Percentiles rank a stretch among this genome's conserved stretches.
Conservation (phyloP, 2,113 vertebrate genomes). For the Lophochroa leadbeateri region DNA sequence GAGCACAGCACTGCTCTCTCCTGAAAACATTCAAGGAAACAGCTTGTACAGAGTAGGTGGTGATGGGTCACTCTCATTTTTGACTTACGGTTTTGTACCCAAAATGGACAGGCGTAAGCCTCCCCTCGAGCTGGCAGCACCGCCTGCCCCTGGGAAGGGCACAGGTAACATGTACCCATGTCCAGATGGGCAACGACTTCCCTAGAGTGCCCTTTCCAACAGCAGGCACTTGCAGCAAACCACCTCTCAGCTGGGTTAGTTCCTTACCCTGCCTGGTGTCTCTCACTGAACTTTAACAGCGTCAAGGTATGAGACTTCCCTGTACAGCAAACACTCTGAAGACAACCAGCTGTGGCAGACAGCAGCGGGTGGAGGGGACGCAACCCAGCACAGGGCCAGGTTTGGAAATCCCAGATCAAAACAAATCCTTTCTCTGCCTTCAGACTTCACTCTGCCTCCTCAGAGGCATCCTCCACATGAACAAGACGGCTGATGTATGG, state of each 20-base stretch:
- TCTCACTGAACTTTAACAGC: not conserved
- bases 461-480: not conserved
- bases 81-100: not conserved
- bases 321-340: not conserved
- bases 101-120: not conserved
- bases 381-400: not conserved
- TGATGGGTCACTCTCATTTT: not conserved
- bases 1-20: not conserved
- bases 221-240: not conserved
- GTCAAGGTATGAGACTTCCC: fast-evolving
- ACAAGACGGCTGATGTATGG: not conserved
- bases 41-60: not conserved
- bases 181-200: fast-evolving
- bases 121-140: fast-evolving
- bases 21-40: not conserved
- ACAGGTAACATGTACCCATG: not conserved
- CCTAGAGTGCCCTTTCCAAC: not conserved
- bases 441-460: not conserved
- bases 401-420: not conserved
- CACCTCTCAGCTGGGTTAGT: too few species aligned
- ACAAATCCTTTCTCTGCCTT: not conserved
- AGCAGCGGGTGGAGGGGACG: not conserved
- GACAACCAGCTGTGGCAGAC: not conserved
- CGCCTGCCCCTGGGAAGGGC: fast-evolving
- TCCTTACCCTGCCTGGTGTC: too few species aligned